Evolutionary conservation across 2,888 invertebrate species (phyloP).

Genomic region (Prenolepis imparis): DNA sequence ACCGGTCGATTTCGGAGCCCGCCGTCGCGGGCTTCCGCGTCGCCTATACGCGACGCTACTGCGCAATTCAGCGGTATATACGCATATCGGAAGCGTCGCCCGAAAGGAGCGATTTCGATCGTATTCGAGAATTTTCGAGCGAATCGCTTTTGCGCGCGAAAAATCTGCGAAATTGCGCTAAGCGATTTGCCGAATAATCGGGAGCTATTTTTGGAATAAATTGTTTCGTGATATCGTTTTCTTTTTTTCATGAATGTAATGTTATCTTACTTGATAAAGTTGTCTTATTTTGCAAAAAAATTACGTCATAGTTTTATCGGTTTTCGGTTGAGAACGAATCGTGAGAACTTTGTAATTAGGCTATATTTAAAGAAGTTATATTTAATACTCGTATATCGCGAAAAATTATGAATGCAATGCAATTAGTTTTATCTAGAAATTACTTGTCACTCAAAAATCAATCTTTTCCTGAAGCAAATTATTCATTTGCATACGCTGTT

Average conservation of each 20-base stretch:
- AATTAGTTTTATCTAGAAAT: constrained; percentile 10
- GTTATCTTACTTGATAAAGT: not conserved
- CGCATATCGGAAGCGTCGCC: not conserved
- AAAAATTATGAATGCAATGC: not conserved
- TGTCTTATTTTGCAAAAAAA: constrained; percentile 4
- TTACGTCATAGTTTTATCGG: not conserved
- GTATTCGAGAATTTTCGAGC: constrained; percentile 15
- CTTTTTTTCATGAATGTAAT: not conserved
- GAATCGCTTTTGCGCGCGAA: constrained; percentile 11
- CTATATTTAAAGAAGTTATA: constrained; percentile 7
- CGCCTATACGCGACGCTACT: constrained; percentile 71
- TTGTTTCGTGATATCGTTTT: not conserved
- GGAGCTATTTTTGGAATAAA: constrained; percentile 11
- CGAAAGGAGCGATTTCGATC: not conserved
- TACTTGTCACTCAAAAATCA: not conserved
- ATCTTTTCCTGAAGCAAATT: not conserved
- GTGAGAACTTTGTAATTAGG: not conserved
- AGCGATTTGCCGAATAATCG: not conserved
- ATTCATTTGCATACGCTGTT: not conserved
- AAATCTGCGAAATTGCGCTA: not conserved
- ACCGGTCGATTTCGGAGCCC: constrained; percentile 63
- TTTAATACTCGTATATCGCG: not conserved
- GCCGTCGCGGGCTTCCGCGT: constrained; percentile 42
- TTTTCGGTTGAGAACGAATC: not conserved
- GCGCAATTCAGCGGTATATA: constrained; percentile 64